Evolutionary conservation across 2,797 vertebrate genomes (phyloP), one percentile per base, ranked within the genome.

Genomic region (Choloepus didactylus): DNA sequence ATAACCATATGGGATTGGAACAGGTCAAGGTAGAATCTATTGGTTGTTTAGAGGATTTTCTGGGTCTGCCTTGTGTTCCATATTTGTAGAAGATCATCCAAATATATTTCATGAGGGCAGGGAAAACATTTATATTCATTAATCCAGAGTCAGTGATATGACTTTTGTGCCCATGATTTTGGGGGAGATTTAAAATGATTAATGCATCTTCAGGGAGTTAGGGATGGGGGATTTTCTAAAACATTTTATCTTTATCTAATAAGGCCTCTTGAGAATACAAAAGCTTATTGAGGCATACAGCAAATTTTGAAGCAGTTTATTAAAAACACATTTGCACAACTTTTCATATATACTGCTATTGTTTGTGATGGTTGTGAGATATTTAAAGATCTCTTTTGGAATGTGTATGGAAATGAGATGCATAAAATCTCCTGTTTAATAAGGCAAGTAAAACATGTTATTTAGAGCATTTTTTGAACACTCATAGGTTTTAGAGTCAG

Each of bases 141-240:
- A 97, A 93, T 88, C 87, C 94, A 96, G 60, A 35, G 3, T 96
- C 95, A 96, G 84, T 79, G 95, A 51, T 90, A 81, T 44, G 91
- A 97, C 25, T 94, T 98, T 98, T 97, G 97, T 97, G 75, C 90
- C 96, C 67, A 90, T 96, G 85, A 93, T 97, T 95, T 98, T 97
- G 93, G 89, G 46, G 96, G 86, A 92, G 97, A 89, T 97, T 97
- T 98, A 98, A 98, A 97, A 96, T 98, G 96, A 97, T 98, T 98
- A 98, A 97, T 96, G 72, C 72, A 97, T 96, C 83, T 97, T 97
- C 93, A 96, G 97, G 95, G 95, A 97, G 95, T 97, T 98, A 97
- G 87, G 87, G 94, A 91, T 97, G 89, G 69, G 62, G 77, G 95
- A 94, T 97, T 98, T 98, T 98, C 87, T 97, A 89, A 98, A 97